These are phyloP conservation scores for Cyclargus thomasi DNA, from an alignment of 1,140 invertebrate genomes.

Conservation along the genomic window DNA sequence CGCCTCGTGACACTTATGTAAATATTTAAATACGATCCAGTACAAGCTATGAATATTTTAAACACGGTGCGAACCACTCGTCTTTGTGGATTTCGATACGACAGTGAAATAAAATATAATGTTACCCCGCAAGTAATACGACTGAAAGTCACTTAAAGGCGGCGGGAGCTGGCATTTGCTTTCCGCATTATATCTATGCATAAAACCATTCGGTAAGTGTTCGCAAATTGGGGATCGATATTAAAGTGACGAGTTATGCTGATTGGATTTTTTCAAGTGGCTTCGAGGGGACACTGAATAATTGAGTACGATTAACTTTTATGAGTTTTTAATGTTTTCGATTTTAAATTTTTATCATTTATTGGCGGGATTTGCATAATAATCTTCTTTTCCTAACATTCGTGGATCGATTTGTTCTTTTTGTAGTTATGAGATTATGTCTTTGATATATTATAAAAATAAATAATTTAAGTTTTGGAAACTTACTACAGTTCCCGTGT, in stretches of 20 bases:
- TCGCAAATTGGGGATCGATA: slow-evolving; percentile 72
- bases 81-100: slow-evolving; percentile 48
- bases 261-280: slow-evolving; percentile 74
- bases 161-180: slow-evolving; percentile 35
- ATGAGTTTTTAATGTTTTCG: slow-evolving; percentile 41
- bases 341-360: slow-evolving; percentile 26
- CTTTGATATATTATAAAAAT: too few species aligned
- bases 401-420: too few species aligned
- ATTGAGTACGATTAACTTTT: slow-evolving; percentile 64
- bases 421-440: too few species aligned
- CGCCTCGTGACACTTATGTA: slow-evolving; percentile 76
- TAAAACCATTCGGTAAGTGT: slow-evolving; percentile 71
- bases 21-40: slow-evolving; percentile 78
- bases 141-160: slow-evolving; percentile 39
- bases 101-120: slow-evolving; percentile 52
- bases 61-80: slow-evolving; percentile 70
- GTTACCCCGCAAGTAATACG: slow-evolving; percentile 43
- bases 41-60: slow-evolving; percentile 77
- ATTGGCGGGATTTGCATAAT: slow-evolving; percentile 8
- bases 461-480: too few species aligned
- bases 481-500: too few species aligned
- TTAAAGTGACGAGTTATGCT: slow-evolving; percentile 73
- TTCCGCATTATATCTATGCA: slow-evolving; percentile 63
- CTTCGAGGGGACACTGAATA: slow-evolving; percentile 62
- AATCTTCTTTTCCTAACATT: background rate